Percentiles rank a stretch among this genome's conserved stretches.
phyloP scores from a whole-genome alignment of 2,888 invertebrate genomes.

The Philonicus albiceps region DNA sequence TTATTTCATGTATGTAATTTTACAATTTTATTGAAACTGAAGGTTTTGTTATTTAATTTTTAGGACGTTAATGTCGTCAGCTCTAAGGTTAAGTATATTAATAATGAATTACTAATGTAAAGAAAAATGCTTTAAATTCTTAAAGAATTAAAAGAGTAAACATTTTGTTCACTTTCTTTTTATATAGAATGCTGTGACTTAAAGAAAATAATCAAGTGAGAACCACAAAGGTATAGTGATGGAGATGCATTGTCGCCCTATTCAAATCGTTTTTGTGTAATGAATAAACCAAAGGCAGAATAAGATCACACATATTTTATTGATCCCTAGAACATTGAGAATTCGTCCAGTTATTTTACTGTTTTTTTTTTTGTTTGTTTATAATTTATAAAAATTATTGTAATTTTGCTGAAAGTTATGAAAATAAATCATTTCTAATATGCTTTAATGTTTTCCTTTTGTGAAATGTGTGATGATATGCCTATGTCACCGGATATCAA shows the following conservation, averaged over 20 bases:
- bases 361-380: constrained; percentile 2
- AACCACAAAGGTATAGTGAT: not conserved
- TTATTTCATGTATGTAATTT: constrained; percentile 30
- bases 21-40: constrained; percentile 20
- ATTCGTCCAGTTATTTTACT: constrained; percentile 35
- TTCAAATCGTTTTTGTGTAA: constrained; percentile 30
- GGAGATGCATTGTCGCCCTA: not conserved
- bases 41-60: constrained; percentile 39
- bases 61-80: constrained; percentile 27
- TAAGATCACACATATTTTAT: constrained; percentile 28
- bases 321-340: constrained; percentile 10
- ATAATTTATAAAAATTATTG: constrained; percentile 2
- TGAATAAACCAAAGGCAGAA: constrained; percentile 35
- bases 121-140: constrained; percentile 40
- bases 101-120: constrained; percentile 33
- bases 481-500: not conserved
- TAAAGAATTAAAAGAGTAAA: constrained; percentile 34
- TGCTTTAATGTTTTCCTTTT: not conserved
- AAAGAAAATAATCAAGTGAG: constrained; percentile 26
- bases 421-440: constrained; percentile 32
- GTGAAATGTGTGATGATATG: not conserved
- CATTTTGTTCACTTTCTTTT: constrained; percentile 36
- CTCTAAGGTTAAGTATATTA: constrained; percentile 18
- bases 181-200: constrained; percentile 38
- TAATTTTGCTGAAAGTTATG: constrained; percentile 7